Evolutionary conservation across 2,888 invertebrate genomes (phyloP).

Genomic region (Suillia variegata): DNA sequence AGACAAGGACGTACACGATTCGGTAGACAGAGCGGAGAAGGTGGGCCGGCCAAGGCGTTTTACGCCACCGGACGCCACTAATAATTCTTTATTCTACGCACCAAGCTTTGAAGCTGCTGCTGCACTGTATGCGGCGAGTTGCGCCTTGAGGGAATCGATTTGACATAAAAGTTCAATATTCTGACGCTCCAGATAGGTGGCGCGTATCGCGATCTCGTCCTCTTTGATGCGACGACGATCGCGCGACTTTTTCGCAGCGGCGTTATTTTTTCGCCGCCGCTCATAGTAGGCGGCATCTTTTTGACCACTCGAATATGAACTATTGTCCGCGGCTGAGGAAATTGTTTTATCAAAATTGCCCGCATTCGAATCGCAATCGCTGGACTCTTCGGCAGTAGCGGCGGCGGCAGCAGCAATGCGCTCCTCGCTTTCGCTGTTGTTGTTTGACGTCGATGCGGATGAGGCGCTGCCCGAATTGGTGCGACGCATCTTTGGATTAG

Average conservation of each 20-base stretch:
- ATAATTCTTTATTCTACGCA: constrained; percentile 5
- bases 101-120: constrained; percentile 45
- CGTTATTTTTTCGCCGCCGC: constrained; percentile 88
- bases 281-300: constrained; percentile 88
- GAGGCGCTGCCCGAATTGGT: constrained; percentile 54
- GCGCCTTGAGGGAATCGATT: constrained; percentile 69
- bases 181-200: constrained; percentile 85
- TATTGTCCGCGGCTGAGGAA: constrained; percentile 7
- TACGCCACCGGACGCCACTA: constrained; percentile 36
- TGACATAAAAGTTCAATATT: constrained; percentile 78
- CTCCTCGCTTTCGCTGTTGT: constrained; percentile 56
- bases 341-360: constrained; percentile 43
- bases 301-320: constrained; percentile 42
- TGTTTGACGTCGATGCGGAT: constrained; percentile 44
- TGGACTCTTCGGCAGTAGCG: constrained; percentile 49
- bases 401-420: constrained; percentile 37
- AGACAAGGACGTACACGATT: constrained; percentile 32
- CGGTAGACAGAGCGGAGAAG: too few relatives aligned
- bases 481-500: constrained; percentile 77
- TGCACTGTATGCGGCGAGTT: constrained; percentile 64
- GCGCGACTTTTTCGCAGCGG: constrained; percentile 91
- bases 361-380: constrained; percentile 54
- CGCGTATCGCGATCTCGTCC: constrained; percentile 88
- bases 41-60: too few relatives aligned
- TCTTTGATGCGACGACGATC: constrained; percentile 89